Conservation (phyloP, 2,888 invertebrate species). For the Ceriagrion tenellum region DNA sequence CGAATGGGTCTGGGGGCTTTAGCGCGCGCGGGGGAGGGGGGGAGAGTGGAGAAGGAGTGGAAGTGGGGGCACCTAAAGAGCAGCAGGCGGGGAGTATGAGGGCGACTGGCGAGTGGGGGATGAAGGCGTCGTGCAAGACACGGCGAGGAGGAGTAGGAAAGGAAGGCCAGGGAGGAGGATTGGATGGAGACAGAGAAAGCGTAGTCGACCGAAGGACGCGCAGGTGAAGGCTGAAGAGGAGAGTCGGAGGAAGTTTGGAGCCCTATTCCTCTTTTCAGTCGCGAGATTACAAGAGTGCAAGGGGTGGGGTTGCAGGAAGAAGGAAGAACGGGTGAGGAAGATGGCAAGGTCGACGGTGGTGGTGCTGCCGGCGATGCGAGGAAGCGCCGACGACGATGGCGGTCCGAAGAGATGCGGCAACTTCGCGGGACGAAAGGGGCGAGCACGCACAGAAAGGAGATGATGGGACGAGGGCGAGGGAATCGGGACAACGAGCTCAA, state of each 20-base stretch:
- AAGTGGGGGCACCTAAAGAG: background rate
- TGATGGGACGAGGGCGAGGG: background rate
- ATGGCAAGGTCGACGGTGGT: background rate
- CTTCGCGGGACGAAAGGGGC: background rate
- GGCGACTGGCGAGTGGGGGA: background rate
- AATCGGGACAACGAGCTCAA: constrained; percentile 66
- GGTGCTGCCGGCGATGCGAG: background rate
- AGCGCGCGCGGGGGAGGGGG: background rate
- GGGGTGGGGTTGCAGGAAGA: constrained; percentile 22
- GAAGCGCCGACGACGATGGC: background rate
- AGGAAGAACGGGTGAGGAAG: background rate
- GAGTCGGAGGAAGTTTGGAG: background rate
- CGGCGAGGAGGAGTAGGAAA: background rate
- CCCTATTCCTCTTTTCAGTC: background rate
- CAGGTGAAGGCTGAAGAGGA: constrained; percentile 64
- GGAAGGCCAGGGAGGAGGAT: constrained; percentile 39
- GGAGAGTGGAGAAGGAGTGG: background rate
- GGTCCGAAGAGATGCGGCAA: background rate
- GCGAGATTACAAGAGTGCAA: constrained; percentile 26
- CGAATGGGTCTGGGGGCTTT: background rate
- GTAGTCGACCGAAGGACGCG: constrained; percentile 51
- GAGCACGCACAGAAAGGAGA: background rate
- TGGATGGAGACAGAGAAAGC: constrained; percentile 13
- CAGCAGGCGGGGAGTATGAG: background rate
- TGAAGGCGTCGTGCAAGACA: constrained; percentile 59